Conservation (phyloP, 53 echinoderm and acorn worm genomes). For the Zoroaster sp. region DNA sequence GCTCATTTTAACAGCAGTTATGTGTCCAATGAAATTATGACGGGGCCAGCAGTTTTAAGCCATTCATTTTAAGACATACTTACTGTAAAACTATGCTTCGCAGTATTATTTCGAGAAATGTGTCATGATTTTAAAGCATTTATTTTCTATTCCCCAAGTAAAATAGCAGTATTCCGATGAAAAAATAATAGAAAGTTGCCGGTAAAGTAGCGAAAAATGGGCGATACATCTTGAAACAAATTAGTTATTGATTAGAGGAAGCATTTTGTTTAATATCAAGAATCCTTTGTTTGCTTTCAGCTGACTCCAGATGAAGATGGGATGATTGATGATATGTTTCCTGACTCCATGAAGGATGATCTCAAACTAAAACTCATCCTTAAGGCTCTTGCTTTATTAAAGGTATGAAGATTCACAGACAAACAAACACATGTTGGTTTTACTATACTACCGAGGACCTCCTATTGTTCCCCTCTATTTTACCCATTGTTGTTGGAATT, state of each 20-base stretch:
- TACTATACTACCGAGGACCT: no score
- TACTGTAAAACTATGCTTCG: no score
- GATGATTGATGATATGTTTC: conserved; percentile 5
- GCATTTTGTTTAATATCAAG: background rate
- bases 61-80: no score
- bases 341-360: conserved; percentile 14
- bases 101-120: no score
- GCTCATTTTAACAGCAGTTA: no score
- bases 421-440: background rate
- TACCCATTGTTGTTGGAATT: no score
- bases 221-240: background rate
- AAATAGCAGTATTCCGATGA: background rate
- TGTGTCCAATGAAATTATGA: no score
- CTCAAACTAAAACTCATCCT: conserved; percentile 28
- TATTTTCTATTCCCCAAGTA: background rate
- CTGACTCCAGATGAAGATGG: conserved; percentile 15
- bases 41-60: no score
- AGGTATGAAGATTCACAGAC: background rate
- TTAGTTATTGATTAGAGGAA: background rate
- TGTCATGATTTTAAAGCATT: background rate
- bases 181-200: background rate
- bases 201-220: background rate
- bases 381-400: conserved; percentile 27
- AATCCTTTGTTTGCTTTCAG: background rate
- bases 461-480: no score